Evolutionary conservation across 2,797 vertebrate species (phyloP).

Genomic region (Microchirus variegatus): DNA sequence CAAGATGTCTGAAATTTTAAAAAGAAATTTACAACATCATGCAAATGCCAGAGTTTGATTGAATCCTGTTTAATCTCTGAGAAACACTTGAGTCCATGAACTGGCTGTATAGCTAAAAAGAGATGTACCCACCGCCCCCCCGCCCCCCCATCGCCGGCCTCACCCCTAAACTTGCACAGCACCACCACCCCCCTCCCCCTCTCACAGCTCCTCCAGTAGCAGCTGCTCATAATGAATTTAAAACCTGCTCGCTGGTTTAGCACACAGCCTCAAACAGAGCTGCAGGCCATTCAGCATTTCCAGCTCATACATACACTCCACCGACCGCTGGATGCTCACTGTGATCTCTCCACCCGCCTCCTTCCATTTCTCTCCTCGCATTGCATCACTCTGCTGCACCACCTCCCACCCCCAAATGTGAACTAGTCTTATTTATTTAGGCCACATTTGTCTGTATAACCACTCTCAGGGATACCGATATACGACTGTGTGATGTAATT

Average conservation of each 20-base stretch:
- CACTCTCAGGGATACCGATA: too few relatives aligned
- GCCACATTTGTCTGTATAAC: too few relatives aligned
- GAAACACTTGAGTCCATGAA: too few relatives aligned
- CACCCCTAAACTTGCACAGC: slow-evolving; percentile 4
- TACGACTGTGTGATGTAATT: too few relatives aligned
- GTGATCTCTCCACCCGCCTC: slow-evolving; percentile 9
- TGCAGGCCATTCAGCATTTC: slow-evolving; percentile 56
- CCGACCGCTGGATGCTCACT: slow-evolving; percentile 13
- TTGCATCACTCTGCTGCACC: slow-evolving; percentile 2
- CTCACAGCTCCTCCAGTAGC: background rate
- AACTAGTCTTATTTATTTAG: background rate
- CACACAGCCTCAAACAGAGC: slow-evolving; percentile 45
- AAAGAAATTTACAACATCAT: too few relatives aligned
- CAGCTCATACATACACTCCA: slow-evolving; percentile 11
- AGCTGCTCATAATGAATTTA: slow-evolving; percentile 60
- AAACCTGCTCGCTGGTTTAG: slow-evolving; percentile 32
- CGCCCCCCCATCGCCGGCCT: background rate
- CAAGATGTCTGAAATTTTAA: too few relatives aligned
- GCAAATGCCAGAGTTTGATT: too few relatives aligned
- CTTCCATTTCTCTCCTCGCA: slow-evolving; percentile 45
- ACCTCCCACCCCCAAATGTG: slow-evolving; percentile 5
- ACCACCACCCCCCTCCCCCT: background rate
- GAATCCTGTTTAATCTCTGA: too few relatives aligned
- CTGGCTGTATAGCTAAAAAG: background rate
- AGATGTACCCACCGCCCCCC: background rate